These are phyloP conservation scores for Teleiodes luculella DNA, from an alignment of 2,888 invertebrate species.

Conservation along the genomic window DNA sequence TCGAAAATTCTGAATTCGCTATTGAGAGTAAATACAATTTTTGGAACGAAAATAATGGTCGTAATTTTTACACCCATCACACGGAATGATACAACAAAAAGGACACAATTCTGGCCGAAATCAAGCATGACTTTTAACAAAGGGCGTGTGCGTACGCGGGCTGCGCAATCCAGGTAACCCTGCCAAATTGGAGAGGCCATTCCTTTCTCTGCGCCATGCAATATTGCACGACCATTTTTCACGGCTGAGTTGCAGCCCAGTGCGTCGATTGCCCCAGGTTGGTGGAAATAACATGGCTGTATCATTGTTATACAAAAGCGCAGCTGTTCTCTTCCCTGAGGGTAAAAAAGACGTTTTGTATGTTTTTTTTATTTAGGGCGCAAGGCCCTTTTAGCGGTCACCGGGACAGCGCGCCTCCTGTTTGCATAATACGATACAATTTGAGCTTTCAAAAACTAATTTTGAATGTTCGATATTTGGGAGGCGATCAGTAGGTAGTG, in stretches of 20 bases:
- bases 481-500: no score
- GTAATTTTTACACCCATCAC: constrained; percentile 69
- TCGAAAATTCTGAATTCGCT: constrained; percentile 18
- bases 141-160: constrained; percentile 54
- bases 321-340: constrained; percentile 73
- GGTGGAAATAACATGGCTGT: constrained; percentile 69
- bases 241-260: constrained; percentile 44
- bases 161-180: constrained; percentile 55
- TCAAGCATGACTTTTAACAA: constrained; percentile 75
- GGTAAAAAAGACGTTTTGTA: constrained; percentile 74
- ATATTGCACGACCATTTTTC: constrained; percentile 29
- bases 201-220: constrained; percentile 12
- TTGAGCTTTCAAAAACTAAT: constrained; percentile 27
- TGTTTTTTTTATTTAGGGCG: constrained; percentile 54
- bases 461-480: no score
- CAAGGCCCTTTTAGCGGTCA: constrained; percentile 69
- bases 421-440: constrained; percentile 44
- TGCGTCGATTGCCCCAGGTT: constrained; percentile 67
- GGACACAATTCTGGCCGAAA: constrained; percentile 72
- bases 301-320: constrained; percentile 75
- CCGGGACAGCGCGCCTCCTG: constrained; percentile 58
- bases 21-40: constrained; percentile 26
- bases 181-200: constrained; percentile 35
- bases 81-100: constrained; percentile 70
- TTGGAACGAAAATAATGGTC: constrained; percentile 39